phyloP scores from a whole-genome alignment of 37 sponge, comb jelly and placozoan genomes.

The Petrosia ficiformis region DNA sequence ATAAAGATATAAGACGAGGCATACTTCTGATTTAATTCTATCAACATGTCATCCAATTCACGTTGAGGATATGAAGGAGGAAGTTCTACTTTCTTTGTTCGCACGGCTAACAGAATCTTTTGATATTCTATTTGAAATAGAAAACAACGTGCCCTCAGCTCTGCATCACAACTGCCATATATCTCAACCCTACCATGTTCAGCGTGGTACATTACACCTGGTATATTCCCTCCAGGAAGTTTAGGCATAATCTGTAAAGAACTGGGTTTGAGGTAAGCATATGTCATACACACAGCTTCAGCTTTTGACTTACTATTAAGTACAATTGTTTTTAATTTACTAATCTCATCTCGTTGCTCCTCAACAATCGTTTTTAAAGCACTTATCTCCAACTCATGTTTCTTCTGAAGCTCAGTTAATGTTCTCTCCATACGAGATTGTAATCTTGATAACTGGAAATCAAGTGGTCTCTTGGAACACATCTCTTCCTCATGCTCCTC shows the following conservation, averaged over 20 bases:
- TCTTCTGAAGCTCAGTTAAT: neutral
- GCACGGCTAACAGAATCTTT: neutral
- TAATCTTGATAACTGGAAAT: neutral
- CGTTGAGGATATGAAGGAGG: neutral
- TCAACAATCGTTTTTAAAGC: neutral
- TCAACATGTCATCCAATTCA: neutral
- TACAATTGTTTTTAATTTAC: neutral
- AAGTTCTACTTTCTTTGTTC: neutral
- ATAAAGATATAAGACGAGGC: neutral
- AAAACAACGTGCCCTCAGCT: neutral
- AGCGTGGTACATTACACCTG: neutral
- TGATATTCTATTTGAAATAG: neutral
- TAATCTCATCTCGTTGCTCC: neutral
- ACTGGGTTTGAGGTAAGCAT: neutral
- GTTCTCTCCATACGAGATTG: neutral
- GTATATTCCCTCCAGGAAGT: neutral
- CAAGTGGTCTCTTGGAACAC: neutral
- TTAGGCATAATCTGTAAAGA: neutral
- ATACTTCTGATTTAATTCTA: neutral
- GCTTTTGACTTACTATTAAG: neutral
- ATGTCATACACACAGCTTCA: neutral
- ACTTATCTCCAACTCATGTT: neutral
- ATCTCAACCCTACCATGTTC: neutral
- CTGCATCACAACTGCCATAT: neutral
- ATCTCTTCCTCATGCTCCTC: neutral